Evolutionary conservation across 2,113 vertebrate genomes (phyloP), one percentile per base, ranked within the genome.

Genomic region (Conger conger): DNA sequence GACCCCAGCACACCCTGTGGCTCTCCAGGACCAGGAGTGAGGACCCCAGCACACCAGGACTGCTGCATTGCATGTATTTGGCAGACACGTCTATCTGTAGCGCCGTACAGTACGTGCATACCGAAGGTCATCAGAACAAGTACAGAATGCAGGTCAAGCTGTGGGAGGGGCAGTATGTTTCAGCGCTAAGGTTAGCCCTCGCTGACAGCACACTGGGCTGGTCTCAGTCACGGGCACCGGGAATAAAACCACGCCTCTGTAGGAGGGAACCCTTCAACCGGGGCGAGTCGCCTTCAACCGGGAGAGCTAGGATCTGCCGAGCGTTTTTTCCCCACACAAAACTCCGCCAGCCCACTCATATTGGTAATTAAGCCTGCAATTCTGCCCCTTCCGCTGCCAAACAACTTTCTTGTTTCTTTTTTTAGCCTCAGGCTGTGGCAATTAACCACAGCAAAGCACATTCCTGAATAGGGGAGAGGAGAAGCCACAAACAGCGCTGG

Each of bases 161-260:
- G 40, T 42, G 40, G 40, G 9, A 42, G 9, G 40, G 4, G 40
- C 40, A 42, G 40, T 42, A 42, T 42, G 40, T 42, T 42, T 42
- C 27, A 77, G 15, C 45, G 68, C 68, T 42, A 63, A 36, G n/a
- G n/a, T n/a, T n/a, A n/a, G n/a, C n/a, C n/a, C n/a, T n/a, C 53
- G n/a, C 5, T 68, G 30, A 35, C n/a, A 20, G 27, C 54, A 20
- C 57, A 45, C 63, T 20, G 57, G 63, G 81, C 35, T 40, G 35
- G n/a, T 83, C 27, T 83, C 37, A 83, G 45, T 83, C 63, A 38
- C 18, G 33, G 27, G 60, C 18, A 76, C 63, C 63, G 30, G 42
- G 37, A 82, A 76, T 76, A 76, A 73, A 83, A 76, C 42, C 8
- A 40, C 45, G 76, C 30, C 73, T 82, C 80, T 38, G 33, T 68